These are phyloP conservation scores for Jordanella pulchra DNA, from an alignment of 2,797 vertebrate species.

Conservation along the genomic window DNA sequence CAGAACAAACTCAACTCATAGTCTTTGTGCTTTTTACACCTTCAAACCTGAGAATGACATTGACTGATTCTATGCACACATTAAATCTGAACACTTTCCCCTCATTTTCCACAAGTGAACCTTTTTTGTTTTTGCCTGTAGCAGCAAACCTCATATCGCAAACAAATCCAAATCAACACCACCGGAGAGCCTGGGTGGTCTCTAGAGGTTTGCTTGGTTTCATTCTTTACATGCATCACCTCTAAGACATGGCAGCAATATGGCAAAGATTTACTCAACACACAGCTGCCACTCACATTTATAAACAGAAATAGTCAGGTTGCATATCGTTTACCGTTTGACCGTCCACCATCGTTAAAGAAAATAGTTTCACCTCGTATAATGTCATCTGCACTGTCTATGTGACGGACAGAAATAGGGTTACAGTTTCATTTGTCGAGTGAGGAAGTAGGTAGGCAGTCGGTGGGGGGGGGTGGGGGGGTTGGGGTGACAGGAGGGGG, in stretches of 20 bases:
- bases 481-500: constrained; percentile 33
- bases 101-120: constrained; percentile 24
- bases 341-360: constrained; percentile 6
- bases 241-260: constrained; percentile 36
- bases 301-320: constrained; percentile 25
- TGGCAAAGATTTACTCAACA: constrained; percentile 32
- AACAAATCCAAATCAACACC: constrained; percentile 45
- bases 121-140: constrained; percentile 21
- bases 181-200: constrained; percentile 50
- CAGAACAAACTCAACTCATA: neutral
- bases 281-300: constrained; percentile 31
- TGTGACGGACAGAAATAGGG: constrained; percentile 20
- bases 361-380: constrained; percentile 24
- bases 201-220: constrained; percentile 11
- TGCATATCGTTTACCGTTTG: constrained; percentile 15
- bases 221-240: constrained; percentile 39
- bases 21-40: constrained; percentile 1
- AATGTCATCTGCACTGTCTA: constrained; percentile 4
- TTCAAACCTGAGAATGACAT: constrained; percentile 6
- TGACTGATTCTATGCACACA: constrained; percentile 24
- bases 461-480: constrained; percentile 1
- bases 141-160: constrained; percentile 48
- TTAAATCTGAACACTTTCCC: constrained; percentile 14
- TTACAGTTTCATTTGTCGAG: constrained; percentile 38
- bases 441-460: constrained; percentile 40